A percentile compares a stretch with the other conserved stretches of the same genome.
Conservation (phyloP, 2,113 vertebrate genomes). For the Australoheros scitulus region DNA sequence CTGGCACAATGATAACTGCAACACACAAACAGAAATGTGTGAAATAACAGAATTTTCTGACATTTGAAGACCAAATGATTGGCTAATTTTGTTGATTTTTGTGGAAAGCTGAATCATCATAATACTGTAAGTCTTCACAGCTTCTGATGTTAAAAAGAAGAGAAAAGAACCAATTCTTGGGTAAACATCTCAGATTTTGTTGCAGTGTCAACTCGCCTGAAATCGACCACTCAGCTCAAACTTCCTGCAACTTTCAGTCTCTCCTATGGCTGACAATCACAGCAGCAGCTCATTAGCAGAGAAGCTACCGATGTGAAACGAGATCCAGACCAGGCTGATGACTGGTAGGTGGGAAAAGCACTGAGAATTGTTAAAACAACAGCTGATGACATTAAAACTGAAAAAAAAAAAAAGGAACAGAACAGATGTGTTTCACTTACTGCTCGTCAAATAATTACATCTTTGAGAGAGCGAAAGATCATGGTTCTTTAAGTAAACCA, state of each 20-base stretch:
- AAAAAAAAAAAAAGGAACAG: neutral
- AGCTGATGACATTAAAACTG: conserved; percentile 33
- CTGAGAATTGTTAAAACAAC: conserved; percentile 40
- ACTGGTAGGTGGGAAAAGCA: conserved; percentile 38
- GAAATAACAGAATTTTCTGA: neutral
- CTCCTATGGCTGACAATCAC: conserved; percentile 54
- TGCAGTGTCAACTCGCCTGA: conserved; percentile 26
- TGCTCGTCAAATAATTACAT: conserved; percentile 15
- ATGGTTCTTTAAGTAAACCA: conserved; percentile 12
- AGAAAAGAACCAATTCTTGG: neutral
- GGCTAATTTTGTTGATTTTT: neutral
- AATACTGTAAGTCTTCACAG: neutral
- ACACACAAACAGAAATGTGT: neutral
- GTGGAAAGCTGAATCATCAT: conserved; percentile 31
- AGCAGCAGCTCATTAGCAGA: conserved; percentile 71
- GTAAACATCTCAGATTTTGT: conserved; percentile 19
- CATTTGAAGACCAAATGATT: neutral
- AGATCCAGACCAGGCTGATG: conserved; percentile 50
- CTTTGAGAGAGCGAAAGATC: conserved; percentile 17
- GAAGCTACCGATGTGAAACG: conserved; percentile 62
- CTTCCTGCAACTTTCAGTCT: conserved; percentile 29
- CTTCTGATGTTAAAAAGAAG: neutral
- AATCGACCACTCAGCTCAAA: conserved; percentile 60
- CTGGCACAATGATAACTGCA: neutral
- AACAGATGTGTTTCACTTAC: conserved; percentile 22